phyloP scores from a whole-genome alignment of 2,113 vertebrate genomes.

The Pogona vitticeps region DNA sequence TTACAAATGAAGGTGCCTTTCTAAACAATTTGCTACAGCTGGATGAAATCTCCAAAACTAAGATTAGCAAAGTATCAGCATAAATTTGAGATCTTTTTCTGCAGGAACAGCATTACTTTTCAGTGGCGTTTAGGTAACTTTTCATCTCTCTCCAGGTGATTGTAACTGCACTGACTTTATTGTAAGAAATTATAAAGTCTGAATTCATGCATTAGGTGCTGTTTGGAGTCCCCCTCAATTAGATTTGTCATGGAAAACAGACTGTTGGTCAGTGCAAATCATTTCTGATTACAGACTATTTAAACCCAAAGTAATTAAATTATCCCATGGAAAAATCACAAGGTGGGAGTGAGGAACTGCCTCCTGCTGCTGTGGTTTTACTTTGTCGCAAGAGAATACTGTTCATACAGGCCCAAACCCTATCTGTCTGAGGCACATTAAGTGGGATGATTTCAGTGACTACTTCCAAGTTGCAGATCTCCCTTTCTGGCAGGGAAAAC shows the following conservation, averaged over 20 bases:
- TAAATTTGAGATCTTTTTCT: not conserved
- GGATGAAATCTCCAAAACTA: constrained; percentile 17
- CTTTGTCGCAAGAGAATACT: too few relatives aligned
- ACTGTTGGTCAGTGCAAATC: too few relatives aligned
- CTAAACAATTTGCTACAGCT: constrained; percentile 41
- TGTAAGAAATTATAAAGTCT: not conserved
- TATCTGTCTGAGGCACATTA: too few relatives aligned
- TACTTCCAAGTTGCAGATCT: too few relatives aligned
- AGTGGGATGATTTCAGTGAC: too few relatives aligned
- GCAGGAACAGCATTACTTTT: constrained; percentile 36
- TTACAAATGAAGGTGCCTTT: constrained; percentile 60
- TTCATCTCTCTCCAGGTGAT: constrained; percentile 18
- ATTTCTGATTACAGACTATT: too few relatives aligned
- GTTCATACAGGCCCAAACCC: too few relatives aligned
- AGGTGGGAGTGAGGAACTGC: too few relatives aligned
- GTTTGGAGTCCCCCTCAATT: not conserved
- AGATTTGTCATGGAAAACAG: not conserved
- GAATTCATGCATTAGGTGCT: not conserved
- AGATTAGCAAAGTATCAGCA: constrained; percentile 30
- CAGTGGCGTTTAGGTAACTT: constrained; percentile 37
- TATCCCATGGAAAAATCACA: too few relatives aligned
- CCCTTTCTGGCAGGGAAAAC: too few relatives aligned
- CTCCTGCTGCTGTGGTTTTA: too few relatives aligned
- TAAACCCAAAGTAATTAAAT: too few relatives aligned
- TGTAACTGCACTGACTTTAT: not conserved